Conservation (phyloP, 2,113 vertebrate species). For the mouse (Mus musculus) region GRCm39 chr2:121681501-121682000, state of each 20-base stretch:
- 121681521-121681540: not conserved
- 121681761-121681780: not conserved
- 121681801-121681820: not conserved
- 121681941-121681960: not conserved
- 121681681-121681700: not conserved
- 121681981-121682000: not conserved
- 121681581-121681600: not conserved
- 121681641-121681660: not conserved
- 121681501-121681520: not conserved
- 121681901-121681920: not conserved
- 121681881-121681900: not conserved
- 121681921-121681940: too few relatives aligned
- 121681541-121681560: not conserved
- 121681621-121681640: not conserved
- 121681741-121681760: not conserved
- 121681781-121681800: not conserved
- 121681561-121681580: not conserved
- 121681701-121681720: not conserved
- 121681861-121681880: not conserved
- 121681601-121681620: not conserved
- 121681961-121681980: not conserved
- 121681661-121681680: not conserved
- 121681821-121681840: not conserved
- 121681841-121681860: not conserved
- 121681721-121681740: not conserved